Base-by-base conservation (phyloP, 2,113 vertebrate genomes). In the Catagonus wagneri region DNA sequence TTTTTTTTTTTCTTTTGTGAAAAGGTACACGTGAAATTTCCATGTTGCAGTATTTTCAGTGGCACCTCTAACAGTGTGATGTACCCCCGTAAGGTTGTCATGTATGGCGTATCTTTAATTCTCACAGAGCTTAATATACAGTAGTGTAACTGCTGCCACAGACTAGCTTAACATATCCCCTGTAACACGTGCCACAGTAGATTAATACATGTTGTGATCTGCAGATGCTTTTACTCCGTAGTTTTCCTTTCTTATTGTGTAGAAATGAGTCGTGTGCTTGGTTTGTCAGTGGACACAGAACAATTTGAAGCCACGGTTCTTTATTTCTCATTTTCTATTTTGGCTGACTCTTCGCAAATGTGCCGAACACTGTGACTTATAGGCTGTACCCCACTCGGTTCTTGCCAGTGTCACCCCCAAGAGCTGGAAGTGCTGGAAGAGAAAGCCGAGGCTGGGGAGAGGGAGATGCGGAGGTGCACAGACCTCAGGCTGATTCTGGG, bases 11-110 rank as follows among this genome's bases (percentile, higher is more conserved):
- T 79, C 90, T 32, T 25, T 79, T 90, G 66, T 83, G 72, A 39
- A 76, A 81, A 93, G 54, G 34, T 52, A 63, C 63, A 60, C 34
- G 23, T 86, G 66, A 85, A 85, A 86, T 76, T 56, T 92, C 68
- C 34, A 81, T 27, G 61, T 44, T 84, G 66, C 10, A 66, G 7
- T 79, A 94, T 56, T 50, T 54, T 56, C 13, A 39, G 27, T 63
- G 34, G 29, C 15, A 5, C 29, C 71, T 27, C 1, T 68, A 90
- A 81, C 15, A 68, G 19, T 68, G 58, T 63, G 19, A 80, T 94
- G 17, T 85, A 50, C 90, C 39, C 80, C 68, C 83, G 34, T 25
- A 79, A 65, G 65, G 58, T 36, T 94, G 36, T 91, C 71, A 93
- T 23, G 36, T 60, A 81, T 76, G 54, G 25, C 71, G 50, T 65